Conservation (phyloP, 2,888 invertebrate species). For the Cosmorhoe ocellata region DNA sequence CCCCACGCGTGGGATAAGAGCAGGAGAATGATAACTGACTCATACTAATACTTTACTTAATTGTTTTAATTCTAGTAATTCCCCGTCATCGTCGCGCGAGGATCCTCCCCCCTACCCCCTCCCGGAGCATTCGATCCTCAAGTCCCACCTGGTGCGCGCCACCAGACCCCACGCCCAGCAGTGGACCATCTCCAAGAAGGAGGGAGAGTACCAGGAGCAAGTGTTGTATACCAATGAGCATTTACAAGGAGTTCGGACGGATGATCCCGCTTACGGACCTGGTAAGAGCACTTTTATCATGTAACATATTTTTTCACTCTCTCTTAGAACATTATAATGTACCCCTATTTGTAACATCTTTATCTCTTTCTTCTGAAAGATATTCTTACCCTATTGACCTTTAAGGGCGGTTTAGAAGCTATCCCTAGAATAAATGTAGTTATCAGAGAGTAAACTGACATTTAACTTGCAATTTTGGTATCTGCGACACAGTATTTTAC, state of each 20-base stretch:
- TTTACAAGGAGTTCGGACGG: slow-evolving; percentile 55
- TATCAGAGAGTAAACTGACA: too few relatives aligned
- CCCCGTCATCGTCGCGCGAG: slow-evolving; percentile 61
- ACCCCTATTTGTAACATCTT: too few relatives aligned
- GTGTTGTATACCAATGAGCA: slow-evolving; percentile 77
- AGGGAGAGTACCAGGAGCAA: slow-evolving; percentile 72
- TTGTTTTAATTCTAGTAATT: slow-evolving; percentile 48
- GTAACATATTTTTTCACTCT: too few relatives aligned
- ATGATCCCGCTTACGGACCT: slow-evolving; percentile 71
- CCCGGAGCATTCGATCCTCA: slow-evolving; percentile 72
- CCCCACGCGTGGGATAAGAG: too few relatives aligned
- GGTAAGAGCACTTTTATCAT: slow-evolving; percentile 43
- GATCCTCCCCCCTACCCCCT: slow-evolving; percentile 68
- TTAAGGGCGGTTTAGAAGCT: too few relatives aligned
- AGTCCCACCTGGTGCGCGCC: slow-evolving; percentile 66
- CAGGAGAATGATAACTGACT: too few relatives aligned
- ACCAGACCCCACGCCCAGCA: slow-evolving; percentile 57
- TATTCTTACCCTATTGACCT: too few relatives aligned
- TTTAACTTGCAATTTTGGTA: too few relatives aligned
- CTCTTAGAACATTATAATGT: too few relatives aligned
- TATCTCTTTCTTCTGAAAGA: too few relatives aligned
- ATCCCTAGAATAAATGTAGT: too few relatives aligned
- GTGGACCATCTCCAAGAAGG: slow-evolving; percentile 78
- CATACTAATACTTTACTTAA: background rate
- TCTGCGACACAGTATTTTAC: too few relatives aligned